Base-by-base conservation (phyloP, 2,113 vertebrate genomes). In the Cairina moschata region DNA sequence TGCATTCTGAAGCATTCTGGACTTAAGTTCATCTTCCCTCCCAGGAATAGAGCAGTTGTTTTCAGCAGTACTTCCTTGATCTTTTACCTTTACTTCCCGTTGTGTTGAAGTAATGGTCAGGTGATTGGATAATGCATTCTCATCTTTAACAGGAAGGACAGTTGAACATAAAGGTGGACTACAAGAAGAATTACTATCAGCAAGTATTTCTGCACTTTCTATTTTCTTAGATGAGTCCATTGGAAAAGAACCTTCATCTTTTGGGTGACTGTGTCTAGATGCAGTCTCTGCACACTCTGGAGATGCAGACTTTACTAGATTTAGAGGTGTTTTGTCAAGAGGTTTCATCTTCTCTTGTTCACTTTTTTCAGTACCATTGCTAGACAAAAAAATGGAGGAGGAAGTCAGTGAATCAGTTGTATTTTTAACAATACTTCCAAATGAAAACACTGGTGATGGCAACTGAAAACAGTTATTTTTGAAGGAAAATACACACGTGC, bases 381-480 rank as follows among this genome's bases (percentile, higher is more conserved):
- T 83, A 84, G 78, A 76, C 34, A 87, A 76, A 87, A 85, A 4
- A 69, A 60, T 0, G 0, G 90, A 77, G 34, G 71, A 74, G 25
- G 89, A 65, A 75, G 58, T 72, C 16, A 40, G 26, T 0, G 18
- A 66, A 42, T 87, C 92, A n/a, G 71, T 80, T 7, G 60, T 69
- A 95, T 76, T 96, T 74, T 66, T 83, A 36, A 48, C 36, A 69
- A 4, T 11, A n/a, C 40, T 80, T 87, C 83, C 93, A 80, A 96
- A 95, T 17, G 95, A 90, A 91, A 95, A 96, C 8, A 90, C 22
- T 17, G 90, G 66, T 65, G 92, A 73, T 67, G 75, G 36, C 28
- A 93, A 79, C 11, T 36, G 59, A 14, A 60, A 36, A 68, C 9
- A 13, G 22, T 48, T 86, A 63, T 34, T 83, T 74, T 58, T 69